These are phyloP conservation scores for Tridacna gigas DNA, from an alignment of 2,888 invertebrate species.

Conservation along the genomic window DNA sequence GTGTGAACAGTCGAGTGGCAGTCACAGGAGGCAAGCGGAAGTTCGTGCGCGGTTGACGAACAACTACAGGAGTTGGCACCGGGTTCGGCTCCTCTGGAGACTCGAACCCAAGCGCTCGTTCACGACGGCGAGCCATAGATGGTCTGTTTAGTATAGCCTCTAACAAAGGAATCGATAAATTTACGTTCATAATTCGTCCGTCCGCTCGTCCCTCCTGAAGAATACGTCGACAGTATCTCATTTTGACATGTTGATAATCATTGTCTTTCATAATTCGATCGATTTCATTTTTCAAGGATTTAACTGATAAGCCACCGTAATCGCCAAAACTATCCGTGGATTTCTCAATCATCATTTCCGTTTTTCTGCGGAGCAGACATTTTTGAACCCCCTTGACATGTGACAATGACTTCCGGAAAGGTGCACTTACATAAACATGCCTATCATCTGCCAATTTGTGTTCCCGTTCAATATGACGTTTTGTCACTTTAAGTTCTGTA, in stretches of 20 bases:
- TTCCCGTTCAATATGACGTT: slow-evolving; percentile 57
- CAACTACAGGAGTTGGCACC: slow-evolving; percentile 30
- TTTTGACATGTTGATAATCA: slow-evolving; percentile 57
- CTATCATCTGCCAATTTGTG: slow-evolving; percentile 62
- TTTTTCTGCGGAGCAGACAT: slow-evolving; percentile 64
- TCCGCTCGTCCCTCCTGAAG: slow-evolving; percentile 56
- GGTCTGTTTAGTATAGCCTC: slow-evolving; percentile 59
- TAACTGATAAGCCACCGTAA: slow-evolving; percentile 66
- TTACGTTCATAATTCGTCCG: slow-evolving; percentile 61
- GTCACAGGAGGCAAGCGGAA: slow-evolving; percentile 59
- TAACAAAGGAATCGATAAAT: slow-evolving; percentile 53
- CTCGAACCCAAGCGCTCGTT: slow-evolving; percentile 59
- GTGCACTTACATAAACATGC: slow-evolving; percentile 51
- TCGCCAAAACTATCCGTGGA: slow-evolving; percentile 59
- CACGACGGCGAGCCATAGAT: slow-evolving; percentile 54
- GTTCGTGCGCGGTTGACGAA: slow-evolving; percentile 28
- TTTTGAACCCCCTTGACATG: slow-evolving; percentile 66
- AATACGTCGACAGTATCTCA: slow-evolving; percentile 46
- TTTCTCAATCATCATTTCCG: slow-evolving; percentile 58
- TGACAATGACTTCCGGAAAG: slow-evolving; percentile 61
- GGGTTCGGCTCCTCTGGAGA: slow-evolving; percentile 33
- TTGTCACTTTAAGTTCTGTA: slow-evolving; percentile 50
- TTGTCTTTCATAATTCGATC: slow-evolving; percentile 60
- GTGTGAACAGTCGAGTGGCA: slow-evolving; percentile 52
- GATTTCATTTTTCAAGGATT: slow-evolving; percentile 61